A percentile compares a stretch with the other conserved stretches of the same genome.
These are phyloP conservation scores for Macroglossus sobrinus DNA, from an alignment of 2,113 vertebrate genomes.

Conservation along the genomic window DNA sequence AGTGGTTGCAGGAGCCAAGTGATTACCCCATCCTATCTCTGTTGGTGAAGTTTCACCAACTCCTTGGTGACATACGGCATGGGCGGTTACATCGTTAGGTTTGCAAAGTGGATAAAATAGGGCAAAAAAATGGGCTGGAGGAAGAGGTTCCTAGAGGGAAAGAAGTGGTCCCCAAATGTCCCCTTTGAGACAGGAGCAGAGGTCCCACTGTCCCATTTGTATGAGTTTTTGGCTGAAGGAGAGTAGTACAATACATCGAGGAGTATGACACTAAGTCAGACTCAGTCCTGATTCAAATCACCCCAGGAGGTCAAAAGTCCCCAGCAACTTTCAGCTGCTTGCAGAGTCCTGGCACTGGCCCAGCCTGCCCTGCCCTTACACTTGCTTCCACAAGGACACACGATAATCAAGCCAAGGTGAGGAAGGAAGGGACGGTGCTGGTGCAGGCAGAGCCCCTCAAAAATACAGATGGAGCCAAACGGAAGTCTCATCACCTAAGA, in stretches of 20 bases:
- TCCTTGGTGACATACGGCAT: not conserved
- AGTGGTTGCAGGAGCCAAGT: not conserved
- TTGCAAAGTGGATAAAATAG: not conserved
- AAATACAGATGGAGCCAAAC: not conserved
- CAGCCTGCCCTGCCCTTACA: rapidly evolving
- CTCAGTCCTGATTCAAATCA: not conserved
- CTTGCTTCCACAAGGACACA: not conserved
- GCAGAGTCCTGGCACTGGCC: not conserved
- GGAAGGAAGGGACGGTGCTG: no score
- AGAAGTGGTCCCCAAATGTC: not conserved
- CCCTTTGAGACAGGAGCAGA: not conserved
- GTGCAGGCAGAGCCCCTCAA: not conserved
- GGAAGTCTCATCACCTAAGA: not conserved
- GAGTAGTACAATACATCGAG: not conserved
- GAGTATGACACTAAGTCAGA: not conserved
- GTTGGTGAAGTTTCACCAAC: not conserved
- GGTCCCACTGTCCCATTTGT: not conserved
- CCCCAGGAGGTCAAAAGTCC: not conserved
- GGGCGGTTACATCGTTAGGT: not conserved
- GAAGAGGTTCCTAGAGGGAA: not conserved
- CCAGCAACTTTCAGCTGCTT: not conserved
- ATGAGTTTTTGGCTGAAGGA: not conserved
- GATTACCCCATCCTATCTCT: not conserved
- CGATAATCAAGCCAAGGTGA: not conserved
- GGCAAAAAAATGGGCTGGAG: not conserved